Base-by-base conservation (phyloP, 2,797 vertebrate genomes). In the Eurystomus glaucurus region DNA sequence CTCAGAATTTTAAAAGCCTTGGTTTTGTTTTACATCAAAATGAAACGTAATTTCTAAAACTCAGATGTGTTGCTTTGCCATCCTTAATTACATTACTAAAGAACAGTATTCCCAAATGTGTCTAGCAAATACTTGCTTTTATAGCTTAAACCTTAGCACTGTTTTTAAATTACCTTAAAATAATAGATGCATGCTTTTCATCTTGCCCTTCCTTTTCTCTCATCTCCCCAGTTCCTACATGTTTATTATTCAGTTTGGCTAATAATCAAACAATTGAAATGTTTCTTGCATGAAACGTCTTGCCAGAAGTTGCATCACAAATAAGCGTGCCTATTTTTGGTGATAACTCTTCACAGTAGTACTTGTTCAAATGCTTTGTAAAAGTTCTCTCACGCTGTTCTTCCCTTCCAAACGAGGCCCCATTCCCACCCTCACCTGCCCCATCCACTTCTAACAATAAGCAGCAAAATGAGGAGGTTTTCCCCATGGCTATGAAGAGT, bases 1-100 rank as follows among this genome's bases (percentile, higher is more conserved):
- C 78, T 86, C 45, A 74, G 91, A 81, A 94, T 93, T 87, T 88
- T 82, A 76, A 92, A 83, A 75, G 52, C 22, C 45, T 81, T 83
- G 9, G 6, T 87, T 94, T 85, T 83, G 41, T 69, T 92, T 74
- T 45, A 37, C 39, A 74, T 79, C 43, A 87, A 91, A 92, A 93
- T 66, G 31, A 79, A 95, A 92, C 31, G 74, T 78, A 35, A 80
- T 95, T 93, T 95, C 21, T 33, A 37, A 70, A 89, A 60, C 45
- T 93, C 64, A 48, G 28, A 52, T 43, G 16, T 61, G 16, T 88
- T 89, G 25, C 21, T 82, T 82, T 75, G 41, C 51, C n/a, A 91
- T 85, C 43, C 18, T 13, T 70, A 66, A 77, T 85, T 84, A 62
- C 5, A 28, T 82, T 94, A n/a, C 50, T 48, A 37, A 65, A 81